Base-by-base conservation (phyloP, 2,113 vertebrate genomes). In the Perca fluviatilis region DNA sequence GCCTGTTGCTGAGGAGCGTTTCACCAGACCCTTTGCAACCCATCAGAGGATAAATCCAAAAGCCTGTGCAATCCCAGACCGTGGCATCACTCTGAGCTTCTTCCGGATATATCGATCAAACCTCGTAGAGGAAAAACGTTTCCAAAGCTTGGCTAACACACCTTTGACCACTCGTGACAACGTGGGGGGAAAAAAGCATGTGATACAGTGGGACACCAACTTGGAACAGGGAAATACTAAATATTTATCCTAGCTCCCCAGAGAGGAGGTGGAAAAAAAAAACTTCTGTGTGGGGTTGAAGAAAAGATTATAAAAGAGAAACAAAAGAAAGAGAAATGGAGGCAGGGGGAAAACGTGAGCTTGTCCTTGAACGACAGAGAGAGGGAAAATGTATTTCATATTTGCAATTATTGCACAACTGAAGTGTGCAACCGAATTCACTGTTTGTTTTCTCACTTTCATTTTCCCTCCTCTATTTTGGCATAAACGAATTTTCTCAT, bases 381-480 rank as follows among this genome's bases (percentile, higher is more conserved):
- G 43, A 64, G 69, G 73, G 62, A 86, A 89, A 92, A 83, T 88
- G 49, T 61, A 87, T 87, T 91, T 90, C 68, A 80, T 79, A 81
- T 89, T 88, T 86, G 83, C 57, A 74, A 88, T 77, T 73, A 65
- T 78, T 84, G 83, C 81, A 74, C 81, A 91, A 88, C 70, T 84
- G 15, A 78, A 88, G 73, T 72, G 72, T 83, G 74, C 77, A 80
- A 88, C 81, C 33, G 49, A 84, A 86, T 86, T 87, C 19, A 71
- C 19, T 78, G 76, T 91, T 91, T 90, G 80, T 88, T 92, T 91
- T 90, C 68, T 66, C 85, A 80, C 81, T 80, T 87, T 83, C 60
- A 70, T 85, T 83, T 76, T 60, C 77, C 82, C 72, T 80, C 80
- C 66, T 89, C 66, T 87, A 64, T 77, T 91, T 91, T 86, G 84